Evolutionary conservation across 2,113 vertebrate species (phyloP), one percentile per base, ranked within the genome.

Genomic region (Gallinago jamesoni): DNA sequence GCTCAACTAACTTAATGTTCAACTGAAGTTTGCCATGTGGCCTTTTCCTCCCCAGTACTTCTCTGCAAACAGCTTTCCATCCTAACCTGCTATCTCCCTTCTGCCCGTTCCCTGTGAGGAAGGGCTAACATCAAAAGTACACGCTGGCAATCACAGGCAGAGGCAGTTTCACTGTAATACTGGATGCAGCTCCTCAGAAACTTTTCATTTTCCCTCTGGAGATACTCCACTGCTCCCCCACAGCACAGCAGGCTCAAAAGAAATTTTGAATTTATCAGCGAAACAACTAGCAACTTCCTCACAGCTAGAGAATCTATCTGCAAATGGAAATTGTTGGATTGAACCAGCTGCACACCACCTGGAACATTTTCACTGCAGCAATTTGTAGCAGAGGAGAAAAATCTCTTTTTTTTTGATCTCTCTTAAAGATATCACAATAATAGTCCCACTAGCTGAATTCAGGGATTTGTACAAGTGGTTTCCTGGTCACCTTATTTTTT

Each of bases 321-420:
- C 56, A 93, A 81, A 81, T 60, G 76, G 76, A 90, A 75, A 72
- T 17, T 87, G 56, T 75, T 93, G 76, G 92, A 80, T 17, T 72
- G 69, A 93, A 94, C 52, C 90, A 94, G 90, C 86, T 96, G 96
- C 76, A 64, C 45, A 67, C 80, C 85, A 94, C 90, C 90, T 96
- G 92, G 79, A 94, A 87, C 66, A 37, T 60, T 92, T 94, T 92
- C 47, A 86, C 43, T 89, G 69, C 77, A 92, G 72, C 33, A 80
- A 74, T 95, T 87, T 88, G 24, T 53, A 89, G 64, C 35, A 73
- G 41, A 78, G 25, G 27, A 87, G 62, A 89, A 93, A 91, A 72
- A 75, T 18, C 19, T 50, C 4, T 28, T 84, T 89, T 52, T 50
- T 82, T 31, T 2, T 2, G 55, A 41, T 35, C 9, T 94, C 39